Evolutionary conservation across 92 coral and sea anemone species (phyloP), one percentile per base, ranked within the genome.

Genomic region (Parazoanthus swiftii): DNA sequence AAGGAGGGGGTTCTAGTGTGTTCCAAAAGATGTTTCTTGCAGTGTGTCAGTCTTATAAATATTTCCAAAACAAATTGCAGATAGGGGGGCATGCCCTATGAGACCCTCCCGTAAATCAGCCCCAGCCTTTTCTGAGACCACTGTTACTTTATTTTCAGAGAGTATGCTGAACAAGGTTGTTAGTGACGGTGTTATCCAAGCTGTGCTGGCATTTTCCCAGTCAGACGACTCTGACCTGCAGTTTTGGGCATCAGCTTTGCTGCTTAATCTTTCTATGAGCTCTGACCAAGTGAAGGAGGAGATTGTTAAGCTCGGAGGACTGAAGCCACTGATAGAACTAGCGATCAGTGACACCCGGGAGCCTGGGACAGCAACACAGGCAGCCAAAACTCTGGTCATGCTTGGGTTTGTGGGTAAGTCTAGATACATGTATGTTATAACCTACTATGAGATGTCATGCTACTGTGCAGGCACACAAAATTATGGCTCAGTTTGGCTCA

Each of bases 301-400:
- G 83, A 93, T 97, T 21, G 91, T 97, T 11, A 91, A 88, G 63
- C 87, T 90, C 20, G 99, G 99, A n/a, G 99, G 99, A 8, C 86
- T 97, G 29, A 95, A 94, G 73, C 90, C 95, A 15, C 89, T 97
- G 67, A 97, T 97, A 83, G 98, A 97, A 91, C 92, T 97, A 66
- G 98, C 99, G 2, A 93, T 97, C 70, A 93, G 95, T 59, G 99
- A 97, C 51, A 91, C 96, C 77, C 96, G 94, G 39, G 97, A 97
- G 36, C 98, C 98, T 8, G 91, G 91, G 74, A 92, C 94, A 16
- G 95, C 99, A 0, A 81, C 92, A 23, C 98, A 97, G 59, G 96
- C 99, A 39, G 99, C 99, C 26, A 97, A 97, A 88, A 95, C 99
- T 38, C 94, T 97, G 23, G 98, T 97, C 13, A 97, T 97, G 99